Evolutionary conservation across 2,113 vertebrate species (phyloP), one percentile per base, ranked within the genome.

Genomic region (Caranx melampygus): DNA sequence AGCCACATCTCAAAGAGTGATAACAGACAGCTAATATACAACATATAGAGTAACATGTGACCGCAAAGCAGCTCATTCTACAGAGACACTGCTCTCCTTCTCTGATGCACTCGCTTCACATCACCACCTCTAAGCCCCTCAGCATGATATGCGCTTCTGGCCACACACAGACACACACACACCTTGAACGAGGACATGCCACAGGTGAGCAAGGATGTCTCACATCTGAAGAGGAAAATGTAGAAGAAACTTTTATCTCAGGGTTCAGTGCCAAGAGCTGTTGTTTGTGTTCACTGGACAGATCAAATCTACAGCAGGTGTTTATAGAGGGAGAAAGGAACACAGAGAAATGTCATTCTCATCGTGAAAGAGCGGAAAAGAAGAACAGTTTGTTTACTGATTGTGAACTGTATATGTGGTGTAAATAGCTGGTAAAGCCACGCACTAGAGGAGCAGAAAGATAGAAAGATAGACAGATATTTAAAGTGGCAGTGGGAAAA

Each of bases 71-170:
- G 71, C 26, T 78, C 42, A 42, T 88, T 84, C 75, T 54, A 72
- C 52, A 68, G 51, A 13, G 74, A 64, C 70, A 61, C 74, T 76
- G 75, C 74, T 77, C 85, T 90, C 82, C 83, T 78, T 87, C 88
- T 87, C 83, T 74, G 54, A 71, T 61, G 5, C 3, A 3, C 26
- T 34, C 10, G 69, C 40, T 18, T 47, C 20, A 42, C 74, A 72
- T 55, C 55, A 21, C 49, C 68, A 42, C 54, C 74, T 75, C 69
- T 45, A 31, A 81, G 61, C 34, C 33, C 63, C 52, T 84, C 75
- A 54, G 42, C 54, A 64, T 69, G 31, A 52, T 72, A 63, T 44
- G 16, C 61, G 45, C 77, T 79, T 54, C 51, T 12, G 55, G 45
- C 45, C 21, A 42, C 40, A 42, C 40, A 42, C 40, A 42, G 8